phyloP scores from a whole-genome alignment of 1,140 invertebrate species.

The Lasaia peninsularis region DNA sequence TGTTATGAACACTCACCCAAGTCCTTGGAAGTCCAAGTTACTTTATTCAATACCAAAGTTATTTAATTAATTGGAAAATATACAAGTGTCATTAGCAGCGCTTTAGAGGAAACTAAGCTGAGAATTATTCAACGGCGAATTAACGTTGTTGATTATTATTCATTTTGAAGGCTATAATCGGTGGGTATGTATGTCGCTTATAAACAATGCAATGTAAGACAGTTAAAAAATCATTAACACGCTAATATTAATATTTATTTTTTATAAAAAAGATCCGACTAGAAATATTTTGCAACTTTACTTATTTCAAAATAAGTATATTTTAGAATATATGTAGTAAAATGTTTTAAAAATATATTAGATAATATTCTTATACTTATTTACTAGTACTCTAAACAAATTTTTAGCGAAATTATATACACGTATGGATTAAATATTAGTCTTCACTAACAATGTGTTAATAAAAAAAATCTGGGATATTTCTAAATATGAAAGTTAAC shows the following conservation, averaged over 20 bases:
- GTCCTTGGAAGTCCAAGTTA: slow-evolving; percentile 18
- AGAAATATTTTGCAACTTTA: not conserved
- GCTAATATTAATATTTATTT: not conserved
- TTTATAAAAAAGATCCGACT: not conserved
- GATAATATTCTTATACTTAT: too few species aligned
- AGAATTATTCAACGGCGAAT: slow-evolving; percentile 5
- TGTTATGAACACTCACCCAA: slow-evolving; percentile 29
- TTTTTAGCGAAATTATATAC: too few species aligned
- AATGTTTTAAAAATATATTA: too few species aligned
- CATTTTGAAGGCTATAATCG: slow-evolving; percentile 7
- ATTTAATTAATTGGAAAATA: not conserved
- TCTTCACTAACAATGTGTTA: too few species aligned
- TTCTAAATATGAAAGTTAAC: too few species aligned
- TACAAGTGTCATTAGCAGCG: slow-evolving; percentile 4
- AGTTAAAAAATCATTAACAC: slow-evolving; percentile 5
- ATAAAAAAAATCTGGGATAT: too few species aligned
- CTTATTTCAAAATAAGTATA: not conserved
- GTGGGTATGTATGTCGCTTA: not conserved
- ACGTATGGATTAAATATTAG: too few species aligned
- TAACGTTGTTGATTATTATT: slow-evolving; percentile 11
- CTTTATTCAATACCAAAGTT: not conserved
- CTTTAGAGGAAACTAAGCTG: slow-evolving; percentile 3
- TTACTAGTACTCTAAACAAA: too few species aligned
- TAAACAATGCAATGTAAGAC: slow-evolving; percentile 6
- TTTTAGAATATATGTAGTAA: too few species aligned